Base-by-base conservation (phyloP, 2,113 vertebrate genomes). In the Corythoichthys intestinalis region DNA sequence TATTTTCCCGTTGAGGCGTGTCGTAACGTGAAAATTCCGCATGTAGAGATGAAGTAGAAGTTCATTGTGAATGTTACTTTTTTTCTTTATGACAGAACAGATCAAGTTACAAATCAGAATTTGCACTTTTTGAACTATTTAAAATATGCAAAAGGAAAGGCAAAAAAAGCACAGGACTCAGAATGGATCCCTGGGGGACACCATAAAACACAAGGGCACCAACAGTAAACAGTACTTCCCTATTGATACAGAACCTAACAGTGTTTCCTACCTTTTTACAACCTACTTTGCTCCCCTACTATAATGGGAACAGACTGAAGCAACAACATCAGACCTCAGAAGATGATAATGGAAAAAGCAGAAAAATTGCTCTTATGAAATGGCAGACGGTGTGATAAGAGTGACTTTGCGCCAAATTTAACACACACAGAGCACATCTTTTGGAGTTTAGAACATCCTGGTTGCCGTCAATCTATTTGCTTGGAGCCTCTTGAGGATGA, bases 401-500 rank as follows among this genome's bases (percentile, higher is more conserved):
- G 38, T 66, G 65, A 74, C 67, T 67, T 2, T 39, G 41, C 50
- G 28, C 71, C 38, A 71, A 66, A 54, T n/a, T 46, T 4, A 14
- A 50, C 49, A 50, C 49, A 47, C 2, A 6, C 17, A 20, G 6
- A 20, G 6, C 65, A 63, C 14, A 54, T 65, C 73, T 41, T 75
- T 83, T 67, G 52, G 66, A 77, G 64, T 74, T 72, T 73, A 81
- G 82, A 69, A 76, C 49, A 67, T 61, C 73, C 49, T 65, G 54
- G 68, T 67, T 66, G 52, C 72, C 69, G 74, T 67, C 70, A 66
- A 61, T 59, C 65, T 74, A 54, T 86, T 67, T 81, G 63, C 68
- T 71, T 74, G 63, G 57, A 79, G 77, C 74, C 84, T 71, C 82
- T 72, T 1, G 71, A 84, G 73, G 75, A 83, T 38, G 70, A 69